Base-by-base conservation (phyloP, 2,888 invertebrate species). In the Philhelius pedissequus region DNA sequence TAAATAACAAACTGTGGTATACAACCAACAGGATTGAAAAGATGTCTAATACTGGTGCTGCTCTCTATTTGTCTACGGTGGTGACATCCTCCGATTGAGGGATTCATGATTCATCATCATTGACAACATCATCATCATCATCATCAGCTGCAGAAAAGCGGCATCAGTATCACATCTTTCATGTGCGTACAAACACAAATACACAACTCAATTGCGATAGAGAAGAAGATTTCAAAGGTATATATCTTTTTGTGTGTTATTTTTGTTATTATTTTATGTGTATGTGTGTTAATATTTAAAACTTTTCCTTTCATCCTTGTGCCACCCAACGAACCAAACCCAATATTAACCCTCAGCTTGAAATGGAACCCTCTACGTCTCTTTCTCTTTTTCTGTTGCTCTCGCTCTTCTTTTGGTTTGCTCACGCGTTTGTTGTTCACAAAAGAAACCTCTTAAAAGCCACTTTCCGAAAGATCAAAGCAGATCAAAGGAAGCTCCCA, bases 371-470 rank as follows among this genome's bases (percentile, higher is more conserved):
- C 35, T 71, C 50, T 58, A 22, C 43, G 22, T 48, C 6, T 13
- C 43, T 60, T 62, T 62, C 62, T 48, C 6, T 13, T 35, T 60
- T 62, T 62, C 62, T 27, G 30, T 50, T 22, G 38, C 52, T 58
- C 73, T 74, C 68, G 18, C 43, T 73, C 66, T 66, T 60, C 64
- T 73, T 56, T 58, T 48, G 62, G 74, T 60, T 74, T 70, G 64
- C 83, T 79, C 68, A 75, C 79, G 84, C 68, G 80, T 84, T 84
- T 75, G 80, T 70, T 84, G 80, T 70, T 84, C 84, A 84, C 84
- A 84, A 84, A 84, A 80, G 84, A 84, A 84, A 84, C 84, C 84
- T 84, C 84, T 84, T 84, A 84, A 84, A 84, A 84, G 84, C 84
- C 84, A 84, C 84, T 84, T 84, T 84, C 84, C 80, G 76, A 84